A percentile compares a stretch with the other conserved stretches of the same genome.
These are phyloP conservation scores for Ammodramus savannarum DNA, from an alignment of 2,113 vertebrate species.

Conservation along the genomic window DNA sequence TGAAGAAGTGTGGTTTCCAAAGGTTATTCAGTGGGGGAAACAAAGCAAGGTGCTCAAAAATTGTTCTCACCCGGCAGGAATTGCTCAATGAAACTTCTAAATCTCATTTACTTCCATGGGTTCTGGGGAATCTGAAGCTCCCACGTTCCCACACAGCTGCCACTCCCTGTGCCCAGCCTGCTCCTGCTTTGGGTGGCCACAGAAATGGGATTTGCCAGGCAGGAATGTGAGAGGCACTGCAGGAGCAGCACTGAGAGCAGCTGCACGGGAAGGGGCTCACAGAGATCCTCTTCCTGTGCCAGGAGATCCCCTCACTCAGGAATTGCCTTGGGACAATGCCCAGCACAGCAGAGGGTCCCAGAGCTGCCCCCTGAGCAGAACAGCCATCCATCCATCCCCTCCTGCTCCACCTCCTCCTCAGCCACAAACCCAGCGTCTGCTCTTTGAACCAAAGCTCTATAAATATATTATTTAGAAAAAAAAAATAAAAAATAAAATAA, in stretches of 20 bases:
- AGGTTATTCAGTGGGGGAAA: background rate
- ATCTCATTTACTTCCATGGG: background rate
- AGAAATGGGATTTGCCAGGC: background rate
- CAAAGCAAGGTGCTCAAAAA: background rate
- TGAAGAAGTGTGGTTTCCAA: background rate
- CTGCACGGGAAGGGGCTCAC: background rate
- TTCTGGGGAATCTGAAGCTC: background rate
- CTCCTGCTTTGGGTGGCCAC: background rate
- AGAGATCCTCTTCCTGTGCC: too few species aligned
- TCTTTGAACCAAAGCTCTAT: slow-evolving; percentile 52
- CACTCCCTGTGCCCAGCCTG: background rate
- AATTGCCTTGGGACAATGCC: background rate
- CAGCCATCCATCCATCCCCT: background rate
- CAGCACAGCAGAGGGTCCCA: background rate
- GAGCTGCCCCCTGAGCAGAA: background rate
- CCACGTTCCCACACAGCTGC: background rate
- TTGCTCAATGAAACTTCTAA: background rate
- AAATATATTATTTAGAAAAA: slow-evolving; percentile 44
- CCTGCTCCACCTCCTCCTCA: slow-evolving; percentile 7
- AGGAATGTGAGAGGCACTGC: background rate
- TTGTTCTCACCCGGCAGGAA: background rate
- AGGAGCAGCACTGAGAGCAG: background rate
- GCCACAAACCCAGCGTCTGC: slow-evolving; percentile 24
- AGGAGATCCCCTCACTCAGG: too few species aligned
- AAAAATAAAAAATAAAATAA: background rate